Base-by-base conservation (phyloP, 2,888 invertebrate species). In the Ernsta delagoae region DNA sequence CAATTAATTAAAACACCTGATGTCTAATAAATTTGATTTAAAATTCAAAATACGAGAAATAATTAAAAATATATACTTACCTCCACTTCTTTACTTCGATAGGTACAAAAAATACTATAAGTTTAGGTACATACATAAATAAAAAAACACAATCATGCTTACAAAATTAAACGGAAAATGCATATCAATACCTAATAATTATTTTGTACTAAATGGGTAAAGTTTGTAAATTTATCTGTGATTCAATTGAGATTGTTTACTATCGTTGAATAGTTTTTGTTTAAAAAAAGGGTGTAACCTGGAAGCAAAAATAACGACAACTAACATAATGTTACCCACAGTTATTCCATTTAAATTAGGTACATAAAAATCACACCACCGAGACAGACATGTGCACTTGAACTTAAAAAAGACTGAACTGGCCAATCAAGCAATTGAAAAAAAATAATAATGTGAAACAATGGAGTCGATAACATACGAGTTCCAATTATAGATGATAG, bases 271-370 rank as follows among this genome's bases (percentile, higher is more conserved):
- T n/a, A n/a, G n/a, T n/a, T n/a, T n/a, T n/a, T n/a, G n/a, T n/a
- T n/a, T n/a, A n/a, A n/a, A n/a, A n/a, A n/a, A n/a, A 89, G 87
- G 92, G 90, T 90, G 89, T 90, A 92, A 90, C 93, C 93, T 93
- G 93, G 93, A 92, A 88, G 86, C 87, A 90, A 90, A 88, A 90
- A 12, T 87, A 90, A 90, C 88, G 90, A 90, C 90, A 90, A 86
- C 89, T 88, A 87, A 87, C 86, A n/a, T n/a, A n/a, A 87, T 83
- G 86, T 87, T 87, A 89, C 89, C 90, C 89, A 90, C 86, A 86
- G 82, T 79, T 81, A 84, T 81, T 83, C 73, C 78, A 80, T 79
- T 84, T 84, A 88, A 82, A 87, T 79, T 83, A 36, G 5, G 36
- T 41, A 74, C 60, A 68, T 62, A 85, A 86, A 85, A 83, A 85